Evolutionary conservation across 2,888 invertebrate species (phyloP), one percentile per base, ranked within the genome.

Genomic region (Abrostola tripartita): DNA sequence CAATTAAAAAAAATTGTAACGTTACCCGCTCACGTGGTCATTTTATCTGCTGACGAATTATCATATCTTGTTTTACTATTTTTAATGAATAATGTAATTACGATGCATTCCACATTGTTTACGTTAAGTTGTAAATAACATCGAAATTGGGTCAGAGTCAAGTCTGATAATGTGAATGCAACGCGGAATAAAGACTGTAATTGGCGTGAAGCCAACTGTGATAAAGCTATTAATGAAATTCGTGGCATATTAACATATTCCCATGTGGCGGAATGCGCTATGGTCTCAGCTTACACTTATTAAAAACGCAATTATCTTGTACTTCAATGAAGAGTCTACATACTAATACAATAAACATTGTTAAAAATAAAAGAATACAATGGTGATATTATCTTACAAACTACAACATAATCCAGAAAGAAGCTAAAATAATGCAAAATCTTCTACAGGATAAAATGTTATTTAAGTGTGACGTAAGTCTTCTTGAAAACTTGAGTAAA

Each of bases 191-290:
- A 57, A 61, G 54, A 60, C 69, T 70, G 52, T 65, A 47, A 61
- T 70, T 84, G 82, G 85, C 76, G 37, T 5, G 2, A 35, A 37
- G 70, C 79, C 84, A 83, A 71, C 50, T 59, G 68, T 62, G 57
- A 76, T 79, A 75, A 81, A 77, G 64, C 62, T 77, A 65, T 58
- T 65, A 73, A 64, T 72, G 70, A 71, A 65, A 65, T 59, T 57
- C 53, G 52, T 52, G 9, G 40, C 55, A 52, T 52, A 49, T 55
- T 24, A 61, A 61, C 40, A 38, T 52, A 56, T 58, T 44, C 44
- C 36, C 24, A 47, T 47, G 9, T 24, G 14, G 14, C 5, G 10
- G 6, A 41, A n/a, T n/a, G 41, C n/a, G 41, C n/a, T 24, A 24
- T 24, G 24, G 24, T 1, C 24, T 24, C 24, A 24, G 24, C 24